Conservation (phyloP, 2,113 vertebrate genomes). For the Lophochroa leadbeateri region DNA sequence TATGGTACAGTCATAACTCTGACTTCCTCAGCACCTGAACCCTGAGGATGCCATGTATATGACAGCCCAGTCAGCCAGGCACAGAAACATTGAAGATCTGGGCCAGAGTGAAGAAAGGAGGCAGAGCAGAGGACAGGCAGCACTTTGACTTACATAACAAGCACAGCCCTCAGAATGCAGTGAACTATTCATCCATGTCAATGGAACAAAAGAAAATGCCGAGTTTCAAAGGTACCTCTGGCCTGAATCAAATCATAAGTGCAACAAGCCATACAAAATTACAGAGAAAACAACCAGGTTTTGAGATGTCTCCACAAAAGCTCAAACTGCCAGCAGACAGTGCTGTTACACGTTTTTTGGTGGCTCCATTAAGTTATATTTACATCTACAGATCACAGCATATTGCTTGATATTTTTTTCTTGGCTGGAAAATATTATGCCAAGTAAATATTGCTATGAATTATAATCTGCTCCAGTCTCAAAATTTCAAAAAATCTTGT, state of each 20-base stretch:
- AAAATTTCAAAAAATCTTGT: background rate
- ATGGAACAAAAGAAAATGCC: background rate
- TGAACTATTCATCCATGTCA: background rate
- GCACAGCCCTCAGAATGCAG: background rate
- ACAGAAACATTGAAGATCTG: background rate
- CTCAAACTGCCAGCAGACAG: background rate
- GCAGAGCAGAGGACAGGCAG: background rate
- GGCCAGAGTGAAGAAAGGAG: background rate
- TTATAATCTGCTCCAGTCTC: background rate
- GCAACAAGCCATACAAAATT: background rate
- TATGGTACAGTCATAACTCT: background rate
- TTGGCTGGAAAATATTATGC: background rate
- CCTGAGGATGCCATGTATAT: too few species aligned
- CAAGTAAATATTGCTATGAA: background rate
- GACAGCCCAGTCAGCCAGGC: background rate
- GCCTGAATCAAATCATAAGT: background rate
- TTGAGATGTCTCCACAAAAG: background rate
- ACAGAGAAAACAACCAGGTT: background rate
- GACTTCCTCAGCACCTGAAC: background rate
- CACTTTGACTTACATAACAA: background rate
- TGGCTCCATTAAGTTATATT: background rate
- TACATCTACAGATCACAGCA: background rate
- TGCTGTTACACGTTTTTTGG: background rate
- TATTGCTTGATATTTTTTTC: background rate
- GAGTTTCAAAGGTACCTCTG: background rate